phyloP scores from a whole-genome alignment of 1,140 invertebrate genomes.

The Megathymus violae region DNA sequence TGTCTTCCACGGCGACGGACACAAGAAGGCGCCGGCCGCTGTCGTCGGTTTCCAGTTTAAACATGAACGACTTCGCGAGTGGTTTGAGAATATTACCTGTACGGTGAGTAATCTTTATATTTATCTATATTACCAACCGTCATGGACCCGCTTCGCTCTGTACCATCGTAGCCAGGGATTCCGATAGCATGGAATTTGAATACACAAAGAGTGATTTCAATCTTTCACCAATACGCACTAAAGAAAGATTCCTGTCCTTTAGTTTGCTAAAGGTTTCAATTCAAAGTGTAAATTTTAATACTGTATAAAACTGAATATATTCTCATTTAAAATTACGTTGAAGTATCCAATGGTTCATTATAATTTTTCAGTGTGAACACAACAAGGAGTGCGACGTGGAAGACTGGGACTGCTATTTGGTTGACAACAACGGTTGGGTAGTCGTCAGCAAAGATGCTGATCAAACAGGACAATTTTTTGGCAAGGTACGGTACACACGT shows the following conservation, averaged over 20 bases:
- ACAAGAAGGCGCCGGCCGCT: conserved; percentile 90
- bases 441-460: conserved; percentile 89
- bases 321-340: too few relatives aligned
- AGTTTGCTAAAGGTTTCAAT: too few relatives aligned
- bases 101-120: conserved; percentile 75
- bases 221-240: too few relatives aligned
- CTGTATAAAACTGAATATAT: too few relatives aligned
- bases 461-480: conserved; percentile 94
- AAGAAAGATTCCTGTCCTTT: too few relatives aligned
- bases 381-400: conserved; percentile 84
- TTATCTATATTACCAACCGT: too few relatives aligned
- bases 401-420: conserved; percentile 91
- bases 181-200: too few relatives aligned
- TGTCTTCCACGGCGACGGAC: conserved; percentile 88
- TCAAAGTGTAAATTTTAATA: too few relatives aligned
- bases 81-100: conserved; percentile 92
- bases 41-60: conserved; percentile 96
- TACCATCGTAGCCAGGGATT: too few relatives aligned
- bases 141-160: too few relatives aligned
- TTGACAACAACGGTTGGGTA: conserved; percentile 96
- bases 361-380: conserved; percentile 84
- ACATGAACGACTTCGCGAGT: conserved; percentile 88
- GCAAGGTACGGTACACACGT: conserved; percentile 90
- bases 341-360: conserved; percentile 8
- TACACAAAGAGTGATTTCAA: too few relatives aligned